Conservation (phyloP, 2,797 vertebrate genomes). For the Bothrops alternatus region DNA sequence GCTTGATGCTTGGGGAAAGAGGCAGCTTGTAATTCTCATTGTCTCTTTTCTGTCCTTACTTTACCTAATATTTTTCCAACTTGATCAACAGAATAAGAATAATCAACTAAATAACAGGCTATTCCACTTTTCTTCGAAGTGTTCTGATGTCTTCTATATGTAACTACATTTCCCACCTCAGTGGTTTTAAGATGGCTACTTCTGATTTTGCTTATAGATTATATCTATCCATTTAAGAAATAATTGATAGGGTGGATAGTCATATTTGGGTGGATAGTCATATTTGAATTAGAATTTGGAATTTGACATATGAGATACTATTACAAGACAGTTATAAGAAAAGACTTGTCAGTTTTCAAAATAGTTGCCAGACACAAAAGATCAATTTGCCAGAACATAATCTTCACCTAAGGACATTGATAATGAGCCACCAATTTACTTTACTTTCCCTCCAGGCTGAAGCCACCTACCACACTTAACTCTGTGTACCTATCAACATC, state of each 20-base stretch:
- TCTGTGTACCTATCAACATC: not conserved
- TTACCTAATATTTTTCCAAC: not conserved
- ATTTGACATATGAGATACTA: not conserved
- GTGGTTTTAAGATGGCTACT: not conserved
- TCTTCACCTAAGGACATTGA: not conserved
- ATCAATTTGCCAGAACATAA: not conserved
- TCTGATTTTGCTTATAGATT: not conserved
- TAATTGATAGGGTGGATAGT: not conserved
- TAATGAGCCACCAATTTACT: not conserved
- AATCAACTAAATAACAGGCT: not conserved
- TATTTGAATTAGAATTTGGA: not conserved
- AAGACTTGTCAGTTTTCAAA: not conserved
- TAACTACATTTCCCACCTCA: not conserved
- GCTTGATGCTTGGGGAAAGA: not conserved
- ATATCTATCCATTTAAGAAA: not conserved
- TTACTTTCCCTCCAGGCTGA: not conserved
- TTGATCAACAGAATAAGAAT: not conserved
- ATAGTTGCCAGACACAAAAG: not conserved
- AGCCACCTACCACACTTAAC: not conserved
- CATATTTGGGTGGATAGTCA: not conserved
- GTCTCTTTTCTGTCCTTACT: not conserved
- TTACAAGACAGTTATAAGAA: not conserved
- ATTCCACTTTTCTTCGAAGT: not conserved
- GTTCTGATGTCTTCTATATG: not conserved
- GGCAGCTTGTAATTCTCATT: not conserved